Base-by-base conservation (phyloP, 1,140 invertebrate species). In the Octopus bimaculoides region DNA sequence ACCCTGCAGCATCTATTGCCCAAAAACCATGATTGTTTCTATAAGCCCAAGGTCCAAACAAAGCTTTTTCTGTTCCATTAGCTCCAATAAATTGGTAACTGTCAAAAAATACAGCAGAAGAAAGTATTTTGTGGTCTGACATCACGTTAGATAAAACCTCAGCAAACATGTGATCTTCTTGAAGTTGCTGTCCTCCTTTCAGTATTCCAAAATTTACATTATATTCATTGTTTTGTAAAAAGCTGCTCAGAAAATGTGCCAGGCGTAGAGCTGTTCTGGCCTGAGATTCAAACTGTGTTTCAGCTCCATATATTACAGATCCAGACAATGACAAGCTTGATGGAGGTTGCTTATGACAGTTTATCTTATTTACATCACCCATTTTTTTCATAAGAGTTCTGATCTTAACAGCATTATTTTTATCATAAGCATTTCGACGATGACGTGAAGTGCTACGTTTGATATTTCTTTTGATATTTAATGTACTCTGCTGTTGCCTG, bases 91-190 rank as follows among this genome's bases (percentile, higher is more conserved):
- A 99, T 90, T 97, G 97, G 87, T 97, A 96, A 75, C 95, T 92
- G 87, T 98, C 96, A 95, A 96, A 99, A 87, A 94, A 97, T 26
- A 95, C 95, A n/a, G 95, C 96, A 78, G 95, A 95, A 8, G 95
- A 95, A 94, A 95, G 96, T 82, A 98, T 95, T 77, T 90, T 94
- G 75, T 85, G 81, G 89, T 98, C 95, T 26, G 96, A 96, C 83
- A 98, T 92, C 0, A 98, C 93, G 75, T 97, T 92, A 20, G 97
- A 94, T 10, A 99, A 87, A 0, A 96, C 97, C 80, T 90, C 89
- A 0, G 85, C 88, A 81, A 89, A 88, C 17, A 90, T 9, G 53
- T 87, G 83, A 52, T 88, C 87, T 61, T 83, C 52, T 56, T 88
- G 85, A 17, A 88, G 79, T 0, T 80, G 54, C 8, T 84, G 82